A percentile compares a stretch with the other conserved stretches of the same genome.
These are phyloP conservation scores for Amblyraja radiata DNA, from an alignment of 2,797 vertebrate species.

Conservation along the genomic window DNA sequence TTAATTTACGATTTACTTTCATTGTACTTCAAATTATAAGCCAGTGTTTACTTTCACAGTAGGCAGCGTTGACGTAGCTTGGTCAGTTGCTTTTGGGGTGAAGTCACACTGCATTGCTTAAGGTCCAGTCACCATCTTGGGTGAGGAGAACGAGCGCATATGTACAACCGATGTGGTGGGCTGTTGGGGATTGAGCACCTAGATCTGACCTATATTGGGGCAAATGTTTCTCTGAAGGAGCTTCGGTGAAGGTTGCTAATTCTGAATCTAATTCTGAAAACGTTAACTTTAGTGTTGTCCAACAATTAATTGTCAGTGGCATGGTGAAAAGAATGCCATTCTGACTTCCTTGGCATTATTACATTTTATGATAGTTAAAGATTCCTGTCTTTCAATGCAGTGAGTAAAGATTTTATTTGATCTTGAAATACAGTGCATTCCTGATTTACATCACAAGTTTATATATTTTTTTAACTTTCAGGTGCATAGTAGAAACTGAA, in stretches of 20 bases:
- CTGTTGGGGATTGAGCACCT: too few relatives aligned
- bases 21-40: too few relatives aligned
- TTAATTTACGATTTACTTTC: too few relatives aligned
- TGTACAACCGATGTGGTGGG: too few relatives aligned
- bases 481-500: constrained; percentile 91
- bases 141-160: too few relatives aligned
- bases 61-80: too few relatives aligned
- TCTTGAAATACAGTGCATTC: neutral
- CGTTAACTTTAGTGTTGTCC: neutral
- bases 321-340: neutral
- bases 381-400: neutral
- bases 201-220: neutral
- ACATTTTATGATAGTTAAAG: neutral
- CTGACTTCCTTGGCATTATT: neutral
- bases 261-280: neutral
- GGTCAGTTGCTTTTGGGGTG: too few relatives aligned
- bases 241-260: neutral
- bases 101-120: too few relatives aligned
- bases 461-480: constrained; percentile 49
- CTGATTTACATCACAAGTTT: constrained; percentile 24
- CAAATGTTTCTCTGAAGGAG: neutral
- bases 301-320: neutral
- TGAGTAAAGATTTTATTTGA: neutral
- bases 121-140: too few relatives aligned
- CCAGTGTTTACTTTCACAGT: too few relatives aligned